phyloP scores from a whole-genome alignment of 37 sponge, comb jelly and placozoan species.

The Crambe crambe region DNA sequence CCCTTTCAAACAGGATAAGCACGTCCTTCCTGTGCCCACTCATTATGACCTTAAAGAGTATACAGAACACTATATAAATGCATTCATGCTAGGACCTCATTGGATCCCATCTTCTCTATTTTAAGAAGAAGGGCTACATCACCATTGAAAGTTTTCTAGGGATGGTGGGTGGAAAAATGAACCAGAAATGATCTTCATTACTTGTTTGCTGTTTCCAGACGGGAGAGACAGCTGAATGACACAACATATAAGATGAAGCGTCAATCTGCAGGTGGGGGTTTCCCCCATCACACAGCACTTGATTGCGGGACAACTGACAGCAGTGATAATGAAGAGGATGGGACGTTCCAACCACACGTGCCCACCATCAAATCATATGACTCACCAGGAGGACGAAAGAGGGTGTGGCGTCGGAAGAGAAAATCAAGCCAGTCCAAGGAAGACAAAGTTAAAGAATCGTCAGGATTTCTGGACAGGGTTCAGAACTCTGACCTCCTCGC shows the following conservation, averaged over 20 bases:
- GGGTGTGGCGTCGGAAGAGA: slow-evolving; percentile 15
- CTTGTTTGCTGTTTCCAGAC: slow-evolving; percentile 1
- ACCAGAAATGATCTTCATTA: no score
- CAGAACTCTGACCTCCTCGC: background rate
- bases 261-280: background rate
- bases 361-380: background rate
- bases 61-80: no score
- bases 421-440: background rate
- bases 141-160: no score
- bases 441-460: background rate
- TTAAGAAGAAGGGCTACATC: no score
- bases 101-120: no score
- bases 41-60: no score
- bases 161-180: no score
- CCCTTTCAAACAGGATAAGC: no score
- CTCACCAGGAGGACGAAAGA: slow-evolving; percentile 9
- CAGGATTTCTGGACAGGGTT: background rate
- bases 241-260: slow-evolving; percentile 8
- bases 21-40: no score
- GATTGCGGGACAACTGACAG: background rate
- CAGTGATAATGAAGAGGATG: background rate
- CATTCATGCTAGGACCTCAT: no score
- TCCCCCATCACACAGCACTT: background rate
- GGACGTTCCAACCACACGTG: background rate
- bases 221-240: slow-evolving; percentile 28